A percentile compares a stretch with the other conserved stretches of the same genome.
Conservation (phyloP, 1,140 invertebrate species). For the Papilio xuthus region DNA sequence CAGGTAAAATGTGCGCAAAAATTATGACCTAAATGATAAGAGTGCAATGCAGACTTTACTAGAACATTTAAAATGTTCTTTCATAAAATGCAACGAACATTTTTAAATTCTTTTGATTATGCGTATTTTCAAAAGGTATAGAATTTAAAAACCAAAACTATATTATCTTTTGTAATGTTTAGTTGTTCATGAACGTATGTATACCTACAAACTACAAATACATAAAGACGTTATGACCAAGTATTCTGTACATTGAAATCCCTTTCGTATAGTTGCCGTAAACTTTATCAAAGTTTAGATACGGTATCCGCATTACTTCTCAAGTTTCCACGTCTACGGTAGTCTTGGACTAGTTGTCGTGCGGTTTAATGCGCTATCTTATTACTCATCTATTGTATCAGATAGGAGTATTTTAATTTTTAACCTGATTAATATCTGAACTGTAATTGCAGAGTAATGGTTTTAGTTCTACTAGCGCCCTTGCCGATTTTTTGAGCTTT, state of each 20-base stretch:
- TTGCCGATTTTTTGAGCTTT: no score
- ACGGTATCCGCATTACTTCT: neutral
- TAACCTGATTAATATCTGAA: no score
- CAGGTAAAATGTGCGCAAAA: slow-evolving; percentile 16
- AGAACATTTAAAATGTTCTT: slow-evolving; percentile 11
- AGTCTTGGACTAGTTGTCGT: neutral
- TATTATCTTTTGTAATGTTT: neutral
- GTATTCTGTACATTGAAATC: slow-evolving; percentile 1
- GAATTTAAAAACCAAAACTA: neutral
- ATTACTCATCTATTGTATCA: neutral
- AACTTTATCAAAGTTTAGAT: slow-evolving; percentile 4
- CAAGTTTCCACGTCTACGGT: neutral
- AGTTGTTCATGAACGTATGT: neutral
- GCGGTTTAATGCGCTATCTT: neutral
- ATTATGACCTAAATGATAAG: slow-evolving; percentile 21
- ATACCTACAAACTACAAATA: neutral
- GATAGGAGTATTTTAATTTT: neutral
- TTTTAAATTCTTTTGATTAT: neutral
- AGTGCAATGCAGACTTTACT: neutral
- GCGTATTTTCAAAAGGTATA: neutral
- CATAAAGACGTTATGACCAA: neutral
- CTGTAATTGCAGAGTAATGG: no score
- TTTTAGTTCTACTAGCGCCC: no score
- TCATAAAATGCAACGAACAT: slow-evolving; percentile 22
- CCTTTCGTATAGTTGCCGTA: neutral